phyloP scores from a whole-genome alignment of 2,113 vertebrate species.

The Chroicocephalus ridibundus region DNA sequence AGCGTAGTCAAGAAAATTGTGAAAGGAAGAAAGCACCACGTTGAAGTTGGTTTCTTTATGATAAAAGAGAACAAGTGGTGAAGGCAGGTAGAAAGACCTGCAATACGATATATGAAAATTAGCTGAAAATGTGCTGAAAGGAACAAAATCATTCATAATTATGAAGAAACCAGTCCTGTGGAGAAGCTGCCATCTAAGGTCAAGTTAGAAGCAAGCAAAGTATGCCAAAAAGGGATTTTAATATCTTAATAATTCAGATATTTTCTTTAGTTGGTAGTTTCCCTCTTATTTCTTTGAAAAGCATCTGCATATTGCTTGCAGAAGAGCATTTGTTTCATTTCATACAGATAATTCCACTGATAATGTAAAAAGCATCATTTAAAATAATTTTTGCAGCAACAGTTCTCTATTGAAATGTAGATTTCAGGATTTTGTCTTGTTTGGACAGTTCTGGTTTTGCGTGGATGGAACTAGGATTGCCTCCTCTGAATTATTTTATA shows the following conservation, averaged over 20 bases:
- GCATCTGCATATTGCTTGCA: neutral
- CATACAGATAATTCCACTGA: neutral
- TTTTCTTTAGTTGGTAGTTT: neutral
- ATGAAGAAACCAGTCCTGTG: neutral
- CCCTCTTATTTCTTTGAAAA: neutral
- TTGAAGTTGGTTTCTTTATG: neutral
- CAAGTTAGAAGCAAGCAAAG: neutral
- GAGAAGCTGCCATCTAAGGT: neutral
- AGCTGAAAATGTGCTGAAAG: neutral
- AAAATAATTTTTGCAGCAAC: neutral
- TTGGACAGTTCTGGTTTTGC: neutral
- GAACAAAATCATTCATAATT: neutral
- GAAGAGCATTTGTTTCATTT: neutral
- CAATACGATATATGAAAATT: neutral
- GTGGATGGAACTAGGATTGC: neutral
- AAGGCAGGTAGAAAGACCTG: neutral
- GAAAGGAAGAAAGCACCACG: neutral
- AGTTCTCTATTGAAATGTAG: neutral
- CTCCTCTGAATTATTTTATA: neutral
- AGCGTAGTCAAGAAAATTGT: neutral
- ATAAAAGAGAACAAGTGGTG: neutral
- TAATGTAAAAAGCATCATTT: neutral
- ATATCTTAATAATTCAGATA: neutral
- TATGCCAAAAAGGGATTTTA: neutral
- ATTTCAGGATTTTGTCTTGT: neutral